Evolutionary conservation across 2,113 vertebrate species (phyloP), one percentile per base, ranked within the genome.

Genomic region (Tyrannus savana): DNA sequence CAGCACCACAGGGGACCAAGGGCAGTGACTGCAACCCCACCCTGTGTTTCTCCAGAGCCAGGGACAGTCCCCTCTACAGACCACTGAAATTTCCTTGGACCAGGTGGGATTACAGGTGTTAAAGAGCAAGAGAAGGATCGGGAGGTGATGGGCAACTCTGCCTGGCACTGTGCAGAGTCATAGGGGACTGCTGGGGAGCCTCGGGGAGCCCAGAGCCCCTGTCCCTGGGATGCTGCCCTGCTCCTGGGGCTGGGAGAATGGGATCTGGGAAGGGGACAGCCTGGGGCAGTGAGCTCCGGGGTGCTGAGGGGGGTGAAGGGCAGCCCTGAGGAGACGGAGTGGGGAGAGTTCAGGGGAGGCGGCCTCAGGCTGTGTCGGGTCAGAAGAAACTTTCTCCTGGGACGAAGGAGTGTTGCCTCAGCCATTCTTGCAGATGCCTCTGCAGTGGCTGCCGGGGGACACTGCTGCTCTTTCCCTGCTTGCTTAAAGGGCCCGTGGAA

Each of bases 361-460:
- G 27, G 37, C 58, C 35, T 35, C 19, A 2, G 52, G 46, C 80
- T 60, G 27, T 37, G 58, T 71, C 2, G 0, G 8, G 5, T 66
- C 62, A 25, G 58, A 76, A 44, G 75, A 88, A 95, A 91, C 84
- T 95, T 95, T 90, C 82, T 91, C 35, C 72, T 23, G 75, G 71
- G 72, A 53, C 16, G 6, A 46, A 10, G 62, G 37, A 30, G 4
- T 1, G 58, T 9, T 31, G 64, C 39, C 80, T 79, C 71, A 3
- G 52, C 12, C n/a, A 5, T 52, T 5, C 55, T 58, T 62, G 87
- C 89, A 31, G 91, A 30, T 49, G 79, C 75, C 46, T 90, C 84
- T 73, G 94, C 93, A 85, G 92, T 27, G 42, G 49, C 80, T 96
- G 91, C 53, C 46, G 4, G 55, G 41, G 84, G 62, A 53, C 50